Evolutionary conservation across 2,797 vertebrate species (phyloP).

Genomic region (Pygocentrus nattereri): DNA sequence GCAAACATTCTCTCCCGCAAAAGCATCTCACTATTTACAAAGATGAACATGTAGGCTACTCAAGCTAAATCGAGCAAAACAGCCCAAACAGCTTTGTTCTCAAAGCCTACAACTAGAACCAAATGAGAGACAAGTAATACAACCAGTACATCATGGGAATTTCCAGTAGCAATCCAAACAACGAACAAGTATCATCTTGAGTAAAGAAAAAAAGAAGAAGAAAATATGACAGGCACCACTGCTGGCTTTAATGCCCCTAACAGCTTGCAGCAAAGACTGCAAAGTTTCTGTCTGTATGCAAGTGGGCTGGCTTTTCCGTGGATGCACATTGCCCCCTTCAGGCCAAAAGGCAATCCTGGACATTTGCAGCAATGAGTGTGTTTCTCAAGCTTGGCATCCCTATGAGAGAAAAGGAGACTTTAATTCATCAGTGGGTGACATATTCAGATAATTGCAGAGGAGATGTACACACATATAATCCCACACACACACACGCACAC

Average conservation of each 20-base stretch:
- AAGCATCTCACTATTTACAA: not conserved
- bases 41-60: not conserved
- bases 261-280: constrained; percentile 28
- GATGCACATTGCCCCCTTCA: constrained; percentile 83
- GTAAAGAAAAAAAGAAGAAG: not conserved
- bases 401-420: constrained; percentile 1
- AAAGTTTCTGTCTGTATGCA: constrained; percentile 17
- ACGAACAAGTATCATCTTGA: constrained; percentile 11
- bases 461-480: constrained; percentile 17
- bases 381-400: not conserved
- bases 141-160: constrained; percentile 33
- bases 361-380: not conserved
- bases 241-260: not conserved
- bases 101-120: not conserved
- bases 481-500: constrained; percentile 1
- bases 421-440: constrained; percentile 43
- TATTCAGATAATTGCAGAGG: constrained; percentile 32
- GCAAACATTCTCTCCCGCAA: not conserved
- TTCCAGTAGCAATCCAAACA: constrained; percentile 46
- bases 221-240: not conserved
- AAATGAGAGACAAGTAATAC: constrained; percentile 21
- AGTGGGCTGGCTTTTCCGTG: constrained; percentile 47
- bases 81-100: not conserved
- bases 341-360: constrained; percentile 54
- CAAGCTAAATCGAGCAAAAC: not conserved